These are phyloP conservation scores for Neocrepidodera transversa DNA, from an alignment of 2,888 invertebrate genomes.

Conservation along the genomic window DNA sequence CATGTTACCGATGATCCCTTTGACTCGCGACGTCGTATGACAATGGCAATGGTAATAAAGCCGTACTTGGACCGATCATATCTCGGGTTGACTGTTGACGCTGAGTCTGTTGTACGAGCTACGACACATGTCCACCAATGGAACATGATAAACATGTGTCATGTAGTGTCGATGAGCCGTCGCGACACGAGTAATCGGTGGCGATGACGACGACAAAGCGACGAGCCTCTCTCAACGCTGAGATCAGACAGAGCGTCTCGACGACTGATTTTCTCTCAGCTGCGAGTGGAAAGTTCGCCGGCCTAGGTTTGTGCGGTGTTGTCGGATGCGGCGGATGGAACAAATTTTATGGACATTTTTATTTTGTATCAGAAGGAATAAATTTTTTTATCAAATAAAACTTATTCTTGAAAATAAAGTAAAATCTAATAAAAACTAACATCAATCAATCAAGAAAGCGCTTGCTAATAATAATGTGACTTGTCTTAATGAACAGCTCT, in stretches of 20 bases:
- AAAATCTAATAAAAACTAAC: too few relatives aligned
- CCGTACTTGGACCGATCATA: constrained; percentile 1
- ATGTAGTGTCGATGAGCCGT: constrained; percentile 37
- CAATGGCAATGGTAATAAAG: background rate
- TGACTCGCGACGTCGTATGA: constrained; percentile 7
- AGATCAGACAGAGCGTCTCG: constrained; percentile 39
- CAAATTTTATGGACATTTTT: background rate
- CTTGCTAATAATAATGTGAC: too few relatives aligned
- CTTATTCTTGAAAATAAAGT: too few relatives aligned
- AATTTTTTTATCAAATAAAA: too few relatives aligned
- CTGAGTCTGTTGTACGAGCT: constrained; percentile 5
- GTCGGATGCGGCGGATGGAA: constrained; percentile 13
- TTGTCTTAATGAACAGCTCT: too few relatives aligned
- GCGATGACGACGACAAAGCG: constrained; percentile 38
- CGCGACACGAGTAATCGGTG: constrained; percentile 24
- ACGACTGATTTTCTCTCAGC: constrained; percentile 35
- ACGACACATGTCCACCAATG: constrained; percentile 31
- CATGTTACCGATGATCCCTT: constrained; percentile 3
- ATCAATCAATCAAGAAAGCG: too few relatives aligned
- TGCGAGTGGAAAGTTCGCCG: constrained; percentile 41
- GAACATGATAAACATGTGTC: constrained; percentile 51
- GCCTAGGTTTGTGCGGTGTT: constrained; percentile 49
- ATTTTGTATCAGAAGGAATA: too few relatives aligned
- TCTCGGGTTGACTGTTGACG: background rate
- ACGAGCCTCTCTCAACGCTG: constrained; percentile 16